Evolutionary conservation across 2,113 vertebrate genomes (phyloP), one percentile per base, ranked within the genome.

Genomic region (Dinomys branickii): DNA sequence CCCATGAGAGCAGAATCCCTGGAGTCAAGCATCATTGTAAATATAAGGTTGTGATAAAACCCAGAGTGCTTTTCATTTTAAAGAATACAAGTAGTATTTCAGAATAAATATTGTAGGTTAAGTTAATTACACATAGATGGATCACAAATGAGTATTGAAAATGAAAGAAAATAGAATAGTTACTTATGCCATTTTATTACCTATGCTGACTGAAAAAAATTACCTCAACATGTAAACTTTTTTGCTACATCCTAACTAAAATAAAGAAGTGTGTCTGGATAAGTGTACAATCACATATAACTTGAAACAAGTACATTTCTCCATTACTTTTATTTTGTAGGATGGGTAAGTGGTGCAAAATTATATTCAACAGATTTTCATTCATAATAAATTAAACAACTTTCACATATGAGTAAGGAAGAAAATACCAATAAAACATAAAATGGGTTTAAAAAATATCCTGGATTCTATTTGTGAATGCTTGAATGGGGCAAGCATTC

Each of bases 161-260:
- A 92, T 86, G n/a, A 67, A 87, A 75, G 88, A 38, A 84, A 71
- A 41, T 44, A 28, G 28, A 28, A 67, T 54, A 19, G 10, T 38
- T 4, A 19, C 13, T 47, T 77, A 35, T 56, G 47, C 44, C n/a
- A 85, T 65, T 82, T 69, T 50, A n/a, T 61, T 35, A 35, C 10
- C n/a, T 65, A 35, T 82, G 38, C 1, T 90, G 65, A 88, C 56
- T 85, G 77, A 63, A 91, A 84, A 87, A 52, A 77, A 4, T 30
- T 82, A 85, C 75, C 50, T 81, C 22, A 77, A 71, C 50, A 58
- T 35, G 17, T 13, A 78, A 81, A 58, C 6, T 67, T 77, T 38
- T 90, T 78, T 56, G 28, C 71, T 33, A 77, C 54, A 69, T 87
- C 58, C 30, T 86, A 59, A 85, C 30, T 92, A 75, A 97, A 94